Percentiles rank a stretch among this genome's conserved stretches.
phyloP scores from a whole-genome alignment of 1,140 invertebrate genomes.

The Chrysoperla carnea region DNA sequence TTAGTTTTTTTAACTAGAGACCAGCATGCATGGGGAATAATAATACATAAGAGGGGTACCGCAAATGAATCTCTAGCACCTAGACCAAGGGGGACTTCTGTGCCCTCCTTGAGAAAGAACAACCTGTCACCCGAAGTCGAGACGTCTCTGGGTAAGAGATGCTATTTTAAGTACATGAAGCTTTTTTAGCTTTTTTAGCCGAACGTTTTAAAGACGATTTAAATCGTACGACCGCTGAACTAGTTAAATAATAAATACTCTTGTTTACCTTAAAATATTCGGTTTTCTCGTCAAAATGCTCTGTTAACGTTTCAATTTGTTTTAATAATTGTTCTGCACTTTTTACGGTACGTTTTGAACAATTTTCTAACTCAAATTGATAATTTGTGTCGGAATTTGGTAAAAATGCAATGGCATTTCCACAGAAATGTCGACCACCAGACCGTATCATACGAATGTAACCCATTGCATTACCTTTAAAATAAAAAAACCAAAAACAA shows the following conservation, averaged over 20 bases:
- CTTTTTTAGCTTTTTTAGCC: no score
- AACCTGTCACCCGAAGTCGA: no score
- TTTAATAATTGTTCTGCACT: conserved; percentile 57
- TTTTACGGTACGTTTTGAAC: conserved; percentile 37
- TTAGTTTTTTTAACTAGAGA: no score
- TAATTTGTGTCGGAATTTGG: conserved; percentile 61
- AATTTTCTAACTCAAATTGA: conserved; percentile 29
- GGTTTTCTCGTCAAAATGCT: conserved; percentile 82
- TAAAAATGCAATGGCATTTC: conserved; percentile 78
- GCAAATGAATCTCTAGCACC: no score
- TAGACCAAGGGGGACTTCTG: no score
- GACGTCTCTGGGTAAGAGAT: no score
- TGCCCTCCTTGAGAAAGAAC: no score
- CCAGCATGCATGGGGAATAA: no score
- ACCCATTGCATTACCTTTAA: conserved; percentile 79
- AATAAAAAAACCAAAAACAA: background rate
- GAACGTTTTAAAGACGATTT: no score
- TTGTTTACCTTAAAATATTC: conserved; percentile 77
- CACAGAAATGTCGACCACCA: conserved; percentile 81
- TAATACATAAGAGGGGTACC: no score
- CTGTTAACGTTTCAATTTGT: conserved; percentile 57
- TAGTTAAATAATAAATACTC: conserved; percentile 1
- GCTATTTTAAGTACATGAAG: no score
- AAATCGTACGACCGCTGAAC: no score
- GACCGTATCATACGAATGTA: conserved; percentile 90